phyloP scores from a whole-genome alignment of 2,797 vertebrate species.

The Hybognathus amarus region DNA sequence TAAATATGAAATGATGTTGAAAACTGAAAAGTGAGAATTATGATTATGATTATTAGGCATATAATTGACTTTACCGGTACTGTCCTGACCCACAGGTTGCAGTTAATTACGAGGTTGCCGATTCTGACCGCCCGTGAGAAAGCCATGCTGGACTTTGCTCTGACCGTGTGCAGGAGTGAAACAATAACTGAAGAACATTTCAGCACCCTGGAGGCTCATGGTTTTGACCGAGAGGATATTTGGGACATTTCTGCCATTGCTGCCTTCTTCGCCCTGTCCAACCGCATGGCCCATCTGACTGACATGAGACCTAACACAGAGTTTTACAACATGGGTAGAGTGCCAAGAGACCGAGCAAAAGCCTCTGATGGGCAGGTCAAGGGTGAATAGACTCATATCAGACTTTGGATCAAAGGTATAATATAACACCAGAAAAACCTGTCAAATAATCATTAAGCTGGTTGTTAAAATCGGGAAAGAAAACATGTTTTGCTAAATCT shows the following conservation, averaged over 20 bases:
- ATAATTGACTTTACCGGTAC: background rate
- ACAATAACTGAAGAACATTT: conserved; percentile 84
- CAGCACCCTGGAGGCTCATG: conserved; percentile 77
- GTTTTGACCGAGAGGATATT: conserved; percentile 84
- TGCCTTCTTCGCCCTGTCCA: conserved; percentile 88
- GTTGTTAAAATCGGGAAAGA: background rate
- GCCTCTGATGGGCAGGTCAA: conserved; percentile 30
- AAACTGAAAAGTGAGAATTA: background rate
- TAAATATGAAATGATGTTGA: background rate
- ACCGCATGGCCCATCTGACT: conserved; percentile 81
- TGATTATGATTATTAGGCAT: background rate
- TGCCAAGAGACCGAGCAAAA: conserved; percentile 68
- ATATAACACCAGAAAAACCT: background rate
- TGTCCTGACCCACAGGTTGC: conserved; percentile 72
- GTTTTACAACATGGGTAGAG: conserved; percentile 84
- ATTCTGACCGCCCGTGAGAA: conserved; percentile 76
- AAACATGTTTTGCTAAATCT: background rate
- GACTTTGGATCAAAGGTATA: background rate
- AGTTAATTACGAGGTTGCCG: conserved; percentile 82
- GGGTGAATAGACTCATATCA: conserved; percentile 13
- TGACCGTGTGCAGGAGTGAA: conserved; percentile 81
- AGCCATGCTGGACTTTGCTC: conserved; percentile 86
- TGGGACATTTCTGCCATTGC: conserved; percentile 86
- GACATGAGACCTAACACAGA: conserved; percentile 83
- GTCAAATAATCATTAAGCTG: background rate